These are phyloP conservation scores for Australoheros facetus DNA, from an alignment of 2,797 vertebrate species.

Conservation along the genomic window DNA sequence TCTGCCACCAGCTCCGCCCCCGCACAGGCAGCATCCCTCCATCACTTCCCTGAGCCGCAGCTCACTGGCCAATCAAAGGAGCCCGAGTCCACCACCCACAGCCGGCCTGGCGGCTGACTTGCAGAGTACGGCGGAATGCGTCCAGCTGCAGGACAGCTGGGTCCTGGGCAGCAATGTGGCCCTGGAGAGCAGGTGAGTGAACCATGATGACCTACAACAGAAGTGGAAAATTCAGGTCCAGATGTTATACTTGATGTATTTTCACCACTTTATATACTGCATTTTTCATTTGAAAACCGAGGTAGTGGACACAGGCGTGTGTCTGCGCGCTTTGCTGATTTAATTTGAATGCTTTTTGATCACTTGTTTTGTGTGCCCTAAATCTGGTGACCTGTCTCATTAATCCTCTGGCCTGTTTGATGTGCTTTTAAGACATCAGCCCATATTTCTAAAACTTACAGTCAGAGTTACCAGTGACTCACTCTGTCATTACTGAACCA, in stretches of 20 bases:
- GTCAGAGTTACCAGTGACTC: slow-evolving; percentile 17
- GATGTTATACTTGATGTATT: slow-evolving; percentile 20
- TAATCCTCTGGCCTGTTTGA: background rate
- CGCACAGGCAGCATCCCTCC: slow-evolving; percentile 94
- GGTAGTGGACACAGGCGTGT: background rate
- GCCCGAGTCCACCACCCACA: slow-evolving; percentile 94
- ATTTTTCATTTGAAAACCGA: slow-evolving; percentile 6
- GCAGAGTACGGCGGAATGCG: slow-evolving; percentile 99
- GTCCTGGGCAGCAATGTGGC: slow-evolving; percentile 99
- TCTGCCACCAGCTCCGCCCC: slow-evolving; percentile 90
- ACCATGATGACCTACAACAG: slow-evolving; percentile 26
- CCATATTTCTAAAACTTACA: slow-evolving; percentile 16
- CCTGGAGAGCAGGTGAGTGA: slow-evolving; percentile 97
- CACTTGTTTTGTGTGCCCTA: background rate
- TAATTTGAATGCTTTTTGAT: background rate
- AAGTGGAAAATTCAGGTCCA: slow-evolving; percentile 18
- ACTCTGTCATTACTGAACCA: slow-evolving; percentile 25
- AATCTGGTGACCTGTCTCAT: background rate
- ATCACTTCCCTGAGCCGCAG: slow-evolving; percentile 96
- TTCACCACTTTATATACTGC: background rate
- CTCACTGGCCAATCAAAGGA: slow-evolving; percentile 97
- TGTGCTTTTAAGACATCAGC: slow-evolving; percentile 3
- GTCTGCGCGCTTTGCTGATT: background rate
- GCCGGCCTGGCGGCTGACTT: slow-evolving; percentile 97
- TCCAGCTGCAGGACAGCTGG: slow-evolving; percentile 99